Base-by-base conservation (phyloP, 2,888 invertebrate species). In the Heliconius ethilla region DNA sequence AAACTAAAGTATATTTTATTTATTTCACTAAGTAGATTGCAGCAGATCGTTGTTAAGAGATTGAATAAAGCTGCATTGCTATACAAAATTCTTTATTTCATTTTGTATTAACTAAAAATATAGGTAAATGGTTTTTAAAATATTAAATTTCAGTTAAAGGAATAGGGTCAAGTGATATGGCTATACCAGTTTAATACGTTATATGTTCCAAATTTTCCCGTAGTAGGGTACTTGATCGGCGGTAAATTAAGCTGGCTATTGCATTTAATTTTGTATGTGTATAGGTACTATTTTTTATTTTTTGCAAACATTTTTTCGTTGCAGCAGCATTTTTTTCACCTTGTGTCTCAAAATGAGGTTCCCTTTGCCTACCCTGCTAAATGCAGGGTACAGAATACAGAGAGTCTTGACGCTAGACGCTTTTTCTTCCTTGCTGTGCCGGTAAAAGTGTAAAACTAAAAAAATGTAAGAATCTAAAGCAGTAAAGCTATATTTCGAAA, bases 51-150 rank as follows among this genome's bases (percentile, higher is more conserved):
- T 70, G 22, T 45, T 63, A 70, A n/a, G 15, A 40, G 25, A 70
- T 55, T 70, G 55, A 29, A 55, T 72, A 55, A 72, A 67, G n/a
- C n/a, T 45, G 22, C 22, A 13, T 59, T 59, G 29, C n/a, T 33
- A 72, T 33, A 59, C 59, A n/a, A 25, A 59, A 33, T 72, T 15
- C 33, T 25, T 15, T 37, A 45, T 27, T 65, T 45, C 45, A 74
- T 74, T 65, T 22, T 45, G n/a, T 40, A 27, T 65, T 29, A 66
- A 74, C 55, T 70, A n/a, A 78, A 76, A 76, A 80, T 75, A 62
- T 78, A 73, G 78, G 80, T 78, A 78, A 80, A 75, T 67, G 33
- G 66, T 77, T n/a, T 45, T 78, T 69, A 75, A 78, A 75, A 70
- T 78, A 59, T 67, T 76, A 72, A 75, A 45, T 76, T 73, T 76